A percentile compares a stretch with the other conserved stretches of the same genome.
Conservation (phyloP, 2,888 invertebrate genomes). For the Megastigmus dorsalis region DNA sequence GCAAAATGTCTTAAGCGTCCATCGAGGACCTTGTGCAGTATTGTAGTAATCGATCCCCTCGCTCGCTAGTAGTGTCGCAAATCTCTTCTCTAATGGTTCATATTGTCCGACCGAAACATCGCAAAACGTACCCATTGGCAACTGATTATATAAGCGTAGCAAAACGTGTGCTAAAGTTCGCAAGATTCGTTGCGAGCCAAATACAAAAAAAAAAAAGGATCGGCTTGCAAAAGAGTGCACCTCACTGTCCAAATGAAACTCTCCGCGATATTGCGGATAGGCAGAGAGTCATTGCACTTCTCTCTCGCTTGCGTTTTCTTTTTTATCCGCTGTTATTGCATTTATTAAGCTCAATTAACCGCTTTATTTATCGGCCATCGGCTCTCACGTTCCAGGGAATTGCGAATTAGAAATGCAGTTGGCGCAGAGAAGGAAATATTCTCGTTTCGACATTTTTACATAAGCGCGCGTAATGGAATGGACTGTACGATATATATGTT, state of each 20-base stretch:
- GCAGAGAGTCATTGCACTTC: not conserved
- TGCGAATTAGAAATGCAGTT: no score
- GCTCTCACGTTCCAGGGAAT: no score
- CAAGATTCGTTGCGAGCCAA: not conserved
- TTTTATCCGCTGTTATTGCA: not conserved
- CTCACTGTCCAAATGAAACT: not conserved
- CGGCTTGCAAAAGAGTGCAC: not conserved
- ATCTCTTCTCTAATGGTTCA: not conserved
- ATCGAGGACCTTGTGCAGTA: not conserved
- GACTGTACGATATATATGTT: no score
- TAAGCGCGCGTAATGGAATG: conserved; percentile 3
- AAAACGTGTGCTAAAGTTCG: not conserved
- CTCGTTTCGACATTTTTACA: conserved; percentile 8
- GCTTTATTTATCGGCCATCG: not conserved
- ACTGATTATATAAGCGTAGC: not conserved
- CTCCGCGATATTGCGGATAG: no score
- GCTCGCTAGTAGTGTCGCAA: not conserved
- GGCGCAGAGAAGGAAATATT: conserved; percentile 5
- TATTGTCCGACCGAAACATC: not conserved
- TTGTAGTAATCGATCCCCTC: not conserved
- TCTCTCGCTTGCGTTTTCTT: no score
- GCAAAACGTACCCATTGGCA: not conserved
- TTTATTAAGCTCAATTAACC: conserved; percentile 13
- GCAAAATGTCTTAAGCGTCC: not conserved
- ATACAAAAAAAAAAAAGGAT: no score